Evolutionary conservation across 2,888 invertebrate species (phyloP), one percentile per base, ranked within the genome.

Genomic region (Drosophila niveifrons): DNA sequence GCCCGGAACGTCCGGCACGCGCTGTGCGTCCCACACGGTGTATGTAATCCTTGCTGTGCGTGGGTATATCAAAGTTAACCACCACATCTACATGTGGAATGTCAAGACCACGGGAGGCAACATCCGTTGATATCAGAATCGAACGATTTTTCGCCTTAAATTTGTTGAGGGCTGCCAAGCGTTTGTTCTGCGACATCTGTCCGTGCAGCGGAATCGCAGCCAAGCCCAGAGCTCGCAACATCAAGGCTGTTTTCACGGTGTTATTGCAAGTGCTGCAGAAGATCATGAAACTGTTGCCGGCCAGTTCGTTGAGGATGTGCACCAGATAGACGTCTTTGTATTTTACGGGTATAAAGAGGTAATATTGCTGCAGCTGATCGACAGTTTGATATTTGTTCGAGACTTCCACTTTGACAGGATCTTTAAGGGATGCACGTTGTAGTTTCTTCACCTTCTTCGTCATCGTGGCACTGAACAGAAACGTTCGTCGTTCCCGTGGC

Each of bases 1-100:
- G 96, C 8, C 99, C 99, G 0, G 98, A 95, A 55, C 98, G 94
- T 0, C 99, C 99, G 4, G 99, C 99, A 78, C 99, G 94, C 0
- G 99, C 99, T 4, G 99, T 99, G 90, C 99, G 94, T 0, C 99
- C 99, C 46, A 99, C 99, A 81, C 99, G 94, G 93, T 99, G 99
- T 85, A 99, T 98, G 92, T 99, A 99, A 93, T 99, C 99, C 92
- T 99, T 99, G 88, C 98, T 98, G 92, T 99, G 98, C 31, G 97
- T 97, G 2, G 99, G 99, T 90, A 99, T 98, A 93, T 99, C 99
- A 92, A 98, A 96, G 93, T 99, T 99, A 18, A 99, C 94, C 1
- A 99, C 99, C 72, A 98, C 96, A 92, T 99, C 99, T 36, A 99
- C 99, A 91, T 99, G 99, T 0, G 99, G 99, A 90, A 99, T 99